phyloP scores from a whole-genome alignment of 2,888 invertebrate genomes.

The Eupeodes luniger region DNA sequence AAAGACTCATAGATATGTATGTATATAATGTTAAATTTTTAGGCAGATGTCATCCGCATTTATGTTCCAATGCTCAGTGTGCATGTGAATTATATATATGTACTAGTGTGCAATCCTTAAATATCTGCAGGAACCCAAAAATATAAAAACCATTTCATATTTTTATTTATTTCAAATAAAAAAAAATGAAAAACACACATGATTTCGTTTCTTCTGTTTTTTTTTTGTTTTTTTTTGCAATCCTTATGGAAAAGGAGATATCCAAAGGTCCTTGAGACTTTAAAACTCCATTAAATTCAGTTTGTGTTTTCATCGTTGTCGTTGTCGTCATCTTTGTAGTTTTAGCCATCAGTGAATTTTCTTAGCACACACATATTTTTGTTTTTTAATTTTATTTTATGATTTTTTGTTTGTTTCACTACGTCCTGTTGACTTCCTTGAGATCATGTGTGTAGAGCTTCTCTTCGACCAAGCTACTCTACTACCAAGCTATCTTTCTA shows the following conservation, averaged over 20 bases:
- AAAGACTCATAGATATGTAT: conserved; percentile 15
- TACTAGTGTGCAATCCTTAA: background rate
- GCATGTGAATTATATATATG: background rate
- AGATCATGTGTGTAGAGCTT: conserved; percentile 24
- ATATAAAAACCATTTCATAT: conserved; percentile 44
- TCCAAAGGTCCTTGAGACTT: conserved; percentile 35
- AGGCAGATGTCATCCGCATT: conserved; percentile 73
- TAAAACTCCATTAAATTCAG: conserved; percentile 55
- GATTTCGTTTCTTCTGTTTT: background rate
- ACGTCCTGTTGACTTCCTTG: conserved; percentile 14
- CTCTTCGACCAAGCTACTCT: conserved; percentile 31
- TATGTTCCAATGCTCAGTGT: conserved; percentile 8
- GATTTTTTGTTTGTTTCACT: conserved; percentile 1
- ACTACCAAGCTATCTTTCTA: background rate
- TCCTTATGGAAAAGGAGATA: background rate
- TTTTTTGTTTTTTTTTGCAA: background rate
- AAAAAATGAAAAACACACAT: background rate
- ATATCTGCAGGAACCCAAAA: background rate
- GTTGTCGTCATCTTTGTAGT: conserved; percentile 9
- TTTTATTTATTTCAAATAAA: conserved; percentile 38
- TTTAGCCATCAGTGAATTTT: background rate
- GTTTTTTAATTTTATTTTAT: conserved; percentile 16
- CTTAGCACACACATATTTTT: conserved; percentile 4
- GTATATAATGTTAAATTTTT: conserved; percentile 54
- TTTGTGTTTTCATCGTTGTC: conserved; percentile 16